A percentile compares a stretch with the other conserved stretches of the same genome.
Conservation (phyloP, 2,888 invertebrate genomes). For the Hydrotaea diabolus region DNA sequence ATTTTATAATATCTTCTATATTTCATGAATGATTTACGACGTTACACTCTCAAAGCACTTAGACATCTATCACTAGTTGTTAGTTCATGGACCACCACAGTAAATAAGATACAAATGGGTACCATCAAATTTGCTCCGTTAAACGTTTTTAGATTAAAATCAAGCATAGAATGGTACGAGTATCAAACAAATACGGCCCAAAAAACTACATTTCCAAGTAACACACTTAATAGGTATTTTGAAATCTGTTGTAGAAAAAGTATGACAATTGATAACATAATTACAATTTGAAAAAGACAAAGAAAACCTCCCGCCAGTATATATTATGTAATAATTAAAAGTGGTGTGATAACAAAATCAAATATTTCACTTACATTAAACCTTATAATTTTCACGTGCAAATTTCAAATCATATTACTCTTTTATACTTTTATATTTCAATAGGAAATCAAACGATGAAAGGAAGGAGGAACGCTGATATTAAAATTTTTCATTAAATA, state of each 20-base stretch:
- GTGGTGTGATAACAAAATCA: conserved; percentile 77
- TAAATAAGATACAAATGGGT: too few species aligned
- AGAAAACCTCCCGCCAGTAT: conserved; percentile 79
- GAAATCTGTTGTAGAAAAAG: too few species aligned
- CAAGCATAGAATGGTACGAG: too few species aligned
- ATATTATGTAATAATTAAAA: conserved; percentile 70
- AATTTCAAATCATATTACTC: conserved; percentile 63
- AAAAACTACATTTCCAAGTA: too few species aligned
- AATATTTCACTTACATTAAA: conserved; percentile 62
- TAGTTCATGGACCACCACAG: too few species aligned
- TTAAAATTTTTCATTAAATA: conserved; percentile 54
- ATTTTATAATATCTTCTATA: too few species aligned
- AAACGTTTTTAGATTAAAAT: too few species aligned
- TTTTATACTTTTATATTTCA: conserved; percentile 71
- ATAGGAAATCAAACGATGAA: conserved; percentile 64
- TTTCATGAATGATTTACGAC: too few species aligned
- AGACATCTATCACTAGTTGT: too few species aligned
- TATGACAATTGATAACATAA: neutral
- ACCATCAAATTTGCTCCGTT: too few species aligned
- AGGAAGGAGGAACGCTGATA: conserved; percentile 64
- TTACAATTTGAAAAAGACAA: conserved; percentile 66
- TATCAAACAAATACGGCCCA: too few species aligned
- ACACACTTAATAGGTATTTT: neutral
- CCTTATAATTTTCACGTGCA: conserved; percentile 31
- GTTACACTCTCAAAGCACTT: too few species aligned